Evolutionary conservation across 2,888 invertebrate species (phyloP), one percentile per base, ranked within the genome.

Genomic region (Noctua pronuba): DNA sequence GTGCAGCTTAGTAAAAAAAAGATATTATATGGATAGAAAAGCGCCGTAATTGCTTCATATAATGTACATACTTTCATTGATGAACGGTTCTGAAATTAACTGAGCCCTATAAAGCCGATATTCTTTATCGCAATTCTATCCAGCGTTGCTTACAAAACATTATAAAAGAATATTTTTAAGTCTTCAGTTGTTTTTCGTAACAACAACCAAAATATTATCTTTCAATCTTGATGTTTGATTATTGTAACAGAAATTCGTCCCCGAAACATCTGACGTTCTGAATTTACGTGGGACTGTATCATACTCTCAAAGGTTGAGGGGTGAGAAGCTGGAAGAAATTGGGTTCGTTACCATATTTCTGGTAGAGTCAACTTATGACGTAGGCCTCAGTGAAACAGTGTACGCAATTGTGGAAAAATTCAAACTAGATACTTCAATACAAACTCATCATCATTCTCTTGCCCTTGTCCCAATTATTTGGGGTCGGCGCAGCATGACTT

Each of bases 201-300:
- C 31, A 67, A 35, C 10, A 66, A 58, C 38, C 13, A 44, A 52
- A 67, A 67, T 71, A 76, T 68, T 72, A 41, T 55, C 31, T 67
- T 75, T 69, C 49, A 69, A 81, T 65, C 31, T 64, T 41, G 46
- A 80, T 62, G 55, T 73, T 81, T 44, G 64, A 44, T 68, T 67
- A 71, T 70, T 70, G 35, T 83, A 71, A 31, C 18, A 55, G 16
- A 70, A 73, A 67, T 44, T 44, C 7, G 44, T 71, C 67, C 58
- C 0, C 16, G 10, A 71, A 74, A 80, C 67, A 58, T 74, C 24
- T n/a, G n/a, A 41, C n/a, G n/a, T 28, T 58, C 65, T 18, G 24
- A 67, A 52, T 79, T 52, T 68, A 28, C 62, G 70, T 82, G 21
- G 67, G 70, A 46, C 28, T 52, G 58, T 71, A 58, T 68, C 24